A percentile compares a stretch with the other conserved stretches of the same genome.
phyloP scores from a whole-genome alignment of 2,888 invertebrate genomes.

The Glyphotaelius pellucidus region DNA sequence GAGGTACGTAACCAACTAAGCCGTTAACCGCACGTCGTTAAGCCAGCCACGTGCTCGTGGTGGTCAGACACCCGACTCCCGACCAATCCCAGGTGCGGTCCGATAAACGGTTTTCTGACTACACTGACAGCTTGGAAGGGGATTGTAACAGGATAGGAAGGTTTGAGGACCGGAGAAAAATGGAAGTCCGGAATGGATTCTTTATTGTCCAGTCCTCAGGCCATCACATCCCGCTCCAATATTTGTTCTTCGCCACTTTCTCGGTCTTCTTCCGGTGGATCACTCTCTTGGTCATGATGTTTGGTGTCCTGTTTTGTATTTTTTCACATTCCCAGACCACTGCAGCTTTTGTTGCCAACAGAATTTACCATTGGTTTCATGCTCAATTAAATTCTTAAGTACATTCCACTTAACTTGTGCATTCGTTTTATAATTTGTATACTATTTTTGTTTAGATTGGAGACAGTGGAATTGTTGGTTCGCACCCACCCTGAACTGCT shows the following conservation, averaged over 20 bases:
- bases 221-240: background rate
- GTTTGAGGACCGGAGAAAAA: too few species aligned
- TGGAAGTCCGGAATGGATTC: too few species aligned
- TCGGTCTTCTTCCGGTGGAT: background rate
- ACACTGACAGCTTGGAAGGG: too few species aligned
- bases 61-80: too few species aligned
- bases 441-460: constrained; percentile 78
- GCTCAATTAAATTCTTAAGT: background rate
- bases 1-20: constrained; percentile 75
- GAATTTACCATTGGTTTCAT: background rate
- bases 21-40: background rate
- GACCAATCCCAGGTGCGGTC: too few species aligned
- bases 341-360: background rate
- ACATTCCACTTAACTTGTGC: background rate
- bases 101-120: too few species aligned
- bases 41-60: background rate
- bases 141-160: too few species aligned
- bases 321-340: background rate
- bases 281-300: background rate
- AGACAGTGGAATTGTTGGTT: constrained; percentile 92
- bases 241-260: background rate
- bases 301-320: background rate
- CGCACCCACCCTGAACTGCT: constrained; percentile 90
- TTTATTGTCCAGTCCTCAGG: background rate
- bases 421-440: background rate